Evolutionary conservation across 2,888 invertebrate genomes (phyloP).

Genomic region (Suillia variegata): DNA sequence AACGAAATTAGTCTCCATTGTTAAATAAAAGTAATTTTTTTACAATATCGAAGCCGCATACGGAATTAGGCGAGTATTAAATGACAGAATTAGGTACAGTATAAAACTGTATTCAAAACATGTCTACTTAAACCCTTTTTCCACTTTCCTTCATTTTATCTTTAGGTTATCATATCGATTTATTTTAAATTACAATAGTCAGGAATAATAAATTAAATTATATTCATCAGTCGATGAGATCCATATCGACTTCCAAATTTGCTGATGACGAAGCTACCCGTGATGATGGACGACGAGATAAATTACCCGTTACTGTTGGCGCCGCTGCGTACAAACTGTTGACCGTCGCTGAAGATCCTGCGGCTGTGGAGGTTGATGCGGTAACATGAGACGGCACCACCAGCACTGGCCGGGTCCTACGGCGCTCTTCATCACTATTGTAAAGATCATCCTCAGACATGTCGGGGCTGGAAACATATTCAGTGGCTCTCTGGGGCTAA

Average conservation of each 20-base stretch:
- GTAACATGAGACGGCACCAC: not conserved
- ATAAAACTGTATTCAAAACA: no score
- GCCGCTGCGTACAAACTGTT: not conserved
- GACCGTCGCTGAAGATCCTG: not conserved
- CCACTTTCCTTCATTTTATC: no score
- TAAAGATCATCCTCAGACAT: constrained; percentile 17
- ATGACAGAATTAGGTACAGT: not conserved
- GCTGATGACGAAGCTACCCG: not conserved
- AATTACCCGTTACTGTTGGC: not conserved
- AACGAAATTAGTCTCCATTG: no score
- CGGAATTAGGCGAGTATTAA: no score
- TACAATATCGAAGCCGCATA: no score
- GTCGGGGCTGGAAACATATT: not conserved
- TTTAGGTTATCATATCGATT: not conserved
- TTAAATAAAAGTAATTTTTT: no score
- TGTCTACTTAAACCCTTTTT: no score
- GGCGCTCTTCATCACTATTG: constrained; percentile 16
- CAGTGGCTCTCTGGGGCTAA: not conserved
- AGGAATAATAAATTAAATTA: not conserved
- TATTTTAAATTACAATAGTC: constrained; percentile 1
- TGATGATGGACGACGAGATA: constrained; percentile 1
- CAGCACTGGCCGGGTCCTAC: not conserved
- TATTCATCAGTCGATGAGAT: constrained; percentile 8
- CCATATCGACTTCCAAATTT: not conserved
- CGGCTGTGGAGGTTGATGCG: constrained; percentile 6